Percentiles rank a stretch among this genome's conserved stretches.
Evolutionary conservation across 2,888 invertebrate genomes (phyloP).

Genomic region (Caenorhabditis japonica): DNA sequence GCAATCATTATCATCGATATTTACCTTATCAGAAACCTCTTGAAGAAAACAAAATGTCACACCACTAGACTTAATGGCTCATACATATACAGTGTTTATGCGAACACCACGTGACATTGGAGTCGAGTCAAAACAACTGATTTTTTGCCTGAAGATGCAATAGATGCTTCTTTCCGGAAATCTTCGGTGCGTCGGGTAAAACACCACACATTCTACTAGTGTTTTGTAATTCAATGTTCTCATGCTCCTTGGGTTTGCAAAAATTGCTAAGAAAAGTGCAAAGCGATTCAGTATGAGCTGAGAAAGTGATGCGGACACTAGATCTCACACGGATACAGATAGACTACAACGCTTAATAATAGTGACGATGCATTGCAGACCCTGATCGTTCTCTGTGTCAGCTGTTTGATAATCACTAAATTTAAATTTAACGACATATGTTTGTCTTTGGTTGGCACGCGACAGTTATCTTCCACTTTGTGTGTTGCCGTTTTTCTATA

Average conservation of each 20-base stretch:
- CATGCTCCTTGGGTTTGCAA: too few relatives aligned
- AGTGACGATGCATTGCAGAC: not conserved
- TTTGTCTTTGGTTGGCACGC: conserved; percentile 1
- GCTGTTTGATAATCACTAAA: conserved; percentile 28
- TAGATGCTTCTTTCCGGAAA: too few relatives aligned
- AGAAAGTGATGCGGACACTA: too few relatives aligned
- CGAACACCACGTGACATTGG: conserved; percentile 27
- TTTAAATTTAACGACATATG: conserved; percentile 31
- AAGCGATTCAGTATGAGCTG: too few relatives aligned
- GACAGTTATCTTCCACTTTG: too few relatives aligned
- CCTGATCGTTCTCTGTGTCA: conserved; percentile 47
- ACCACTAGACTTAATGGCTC: conserved; percentile 28
- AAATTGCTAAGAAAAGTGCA: too few relatives aligned
- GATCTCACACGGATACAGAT: too few relatives aligned
- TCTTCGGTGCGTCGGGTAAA: too few relatives aligned
- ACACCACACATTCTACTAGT: too few relatives aligned
- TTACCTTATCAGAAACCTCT: conserved; percentile 14
- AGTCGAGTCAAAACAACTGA: conserved; percentile 26
- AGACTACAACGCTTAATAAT: too few relatives aligned
- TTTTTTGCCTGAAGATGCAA: conserved; percentile 16
- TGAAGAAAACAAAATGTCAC: conserved; percentile 29
- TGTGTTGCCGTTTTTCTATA: too few relatives aligned
- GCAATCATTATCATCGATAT: conserved; percentile 6
- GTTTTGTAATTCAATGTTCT: too few relatives aligned
- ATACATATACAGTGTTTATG: conserved; percentile 14